Conservation (phyloP, 2,888 invertebrate species). For the Chironomus riparius region DNA sequence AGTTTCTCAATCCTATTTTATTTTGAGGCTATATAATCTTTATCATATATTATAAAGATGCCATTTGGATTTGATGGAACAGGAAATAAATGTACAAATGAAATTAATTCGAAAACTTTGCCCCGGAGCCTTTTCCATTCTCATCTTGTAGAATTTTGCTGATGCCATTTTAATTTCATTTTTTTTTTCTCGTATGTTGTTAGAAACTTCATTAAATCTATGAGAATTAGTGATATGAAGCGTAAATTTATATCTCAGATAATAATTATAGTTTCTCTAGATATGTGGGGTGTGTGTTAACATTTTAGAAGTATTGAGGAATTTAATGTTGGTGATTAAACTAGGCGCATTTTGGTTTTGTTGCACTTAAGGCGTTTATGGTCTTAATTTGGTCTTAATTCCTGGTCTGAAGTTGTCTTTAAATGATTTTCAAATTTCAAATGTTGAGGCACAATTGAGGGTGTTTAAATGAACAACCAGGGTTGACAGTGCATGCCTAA, state of each 20-base stretch:
- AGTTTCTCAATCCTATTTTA: too few species aligned
- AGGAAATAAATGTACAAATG: slow-evolving; percentile 14
- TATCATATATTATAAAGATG: too few species aligned
- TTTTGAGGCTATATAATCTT: too few species aligned
- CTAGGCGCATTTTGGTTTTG: too few species aligned
- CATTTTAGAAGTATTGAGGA: background rate
- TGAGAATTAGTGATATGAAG: slow-evolving; percentile 10
- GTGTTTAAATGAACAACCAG: too few species aligned
- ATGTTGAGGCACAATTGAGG: too few species aligned
- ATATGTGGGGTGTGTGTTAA: background rate
- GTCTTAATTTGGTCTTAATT: too few species aligned
- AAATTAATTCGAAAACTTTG: slow-evolving; percentile 20
- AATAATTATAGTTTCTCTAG: background rate
- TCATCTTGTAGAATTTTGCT: background rate
- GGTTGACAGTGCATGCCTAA: too few species aligned
- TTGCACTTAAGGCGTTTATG: too few species aligned
- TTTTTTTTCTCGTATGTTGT: background rate
- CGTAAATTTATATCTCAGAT: slow-evolving; percentile 3
- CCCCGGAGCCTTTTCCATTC: background rate
- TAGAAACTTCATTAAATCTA: background rate
- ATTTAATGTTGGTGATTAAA: background rate
- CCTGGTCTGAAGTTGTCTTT: too few species aligned
- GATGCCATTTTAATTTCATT: background rate
- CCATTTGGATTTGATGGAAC: background rate
- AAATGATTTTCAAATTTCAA: too few species aligned